A percentile compares a stretch with the other conserved stretches of the same genome.
Conservation (phyloP, 2,113 vertebrate species). For the Nycticryphes semicollaris region DNA sequence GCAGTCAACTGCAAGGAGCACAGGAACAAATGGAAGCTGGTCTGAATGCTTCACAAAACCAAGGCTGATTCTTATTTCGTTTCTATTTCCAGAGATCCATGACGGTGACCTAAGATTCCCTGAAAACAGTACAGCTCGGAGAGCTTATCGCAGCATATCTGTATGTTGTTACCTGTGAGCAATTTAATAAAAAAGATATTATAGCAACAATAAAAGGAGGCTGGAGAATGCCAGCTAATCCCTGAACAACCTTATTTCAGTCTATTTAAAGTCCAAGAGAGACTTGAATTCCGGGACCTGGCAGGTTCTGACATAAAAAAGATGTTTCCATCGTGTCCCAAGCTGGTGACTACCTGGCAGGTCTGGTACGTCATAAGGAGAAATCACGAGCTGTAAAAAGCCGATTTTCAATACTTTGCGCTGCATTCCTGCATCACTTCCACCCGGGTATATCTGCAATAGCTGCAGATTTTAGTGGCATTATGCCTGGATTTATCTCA, state of each 20-base stretch:
- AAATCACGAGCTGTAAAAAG: not conserved
- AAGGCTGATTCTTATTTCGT: not conserved
- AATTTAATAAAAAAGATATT: slow-evolving; percentile 56
- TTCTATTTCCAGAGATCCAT: not conserved
- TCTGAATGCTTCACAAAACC: not conserved
- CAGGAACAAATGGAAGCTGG: not conserved
- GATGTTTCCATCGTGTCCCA: slow-evolving; percentile 11
- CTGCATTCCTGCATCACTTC: not conserved
- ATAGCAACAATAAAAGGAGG: slow-evolving; percentile 9
- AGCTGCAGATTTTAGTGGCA: not conserved
- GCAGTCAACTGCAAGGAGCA: not conserved
- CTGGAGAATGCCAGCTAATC: slow-evolving; percentile 30
- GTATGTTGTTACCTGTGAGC: slow-evolving; percentile 12
- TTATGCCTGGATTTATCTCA: not conserved
- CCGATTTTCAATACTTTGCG: not conserved
- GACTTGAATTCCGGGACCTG: not conserved
- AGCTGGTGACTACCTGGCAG: not conserved
- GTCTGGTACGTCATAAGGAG: not conserved
- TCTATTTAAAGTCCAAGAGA: slow-evolving; percentile 50
- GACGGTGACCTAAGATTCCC: not conserved
- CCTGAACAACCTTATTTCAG: slow-evolving; percentile 40
- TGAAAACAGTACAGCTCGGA: not conserved
- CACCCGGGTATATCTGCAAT: not conserved
- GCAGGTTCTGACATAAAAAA: slow-evolving; percentile 13
- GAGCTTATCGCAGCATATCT: not conserved